Percentiles rank a stretch among this genome's conserved stretches.
These are phyloP conservation scores for Zosterops borbonicus DNA, from an alignment of 2,113 vertebrate species.

Conservation along the genomic window DNA sequence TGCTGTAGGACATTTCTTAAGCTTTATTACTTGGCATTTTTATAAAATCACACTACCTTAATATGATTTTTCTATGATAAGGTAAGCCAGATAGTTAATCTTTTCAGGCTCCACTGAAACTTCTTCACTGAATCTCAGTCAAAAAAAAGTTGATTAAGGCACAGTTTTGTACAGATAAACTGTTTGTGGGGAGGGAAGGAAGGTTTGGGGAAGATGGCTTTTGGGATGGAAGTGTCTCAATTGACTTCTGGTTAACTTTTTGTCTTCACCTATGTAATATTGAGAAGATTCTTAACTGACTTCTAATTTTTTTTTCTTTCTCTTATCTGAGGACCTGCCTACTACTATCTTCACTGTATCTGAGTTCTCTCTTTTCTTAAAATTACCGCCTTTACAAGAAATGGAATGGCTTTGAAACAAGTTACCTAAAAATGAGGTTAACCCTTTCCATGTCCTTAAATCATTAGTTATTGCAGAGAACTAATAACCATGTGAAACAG, in stretches of 20 bases:
- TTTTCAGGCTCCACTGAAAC: not conserved
- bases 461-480: not conserved
- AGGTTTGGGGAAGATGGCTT: not conserved
- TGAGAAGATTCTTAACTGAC: not conserved
- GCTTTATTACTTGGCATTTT: not conserved
- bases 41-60: not conserved
- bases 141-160: not conserved
- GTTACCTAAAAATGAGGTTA: not conserved
- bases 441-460: rapidly evolving
- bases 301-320: not conserved
- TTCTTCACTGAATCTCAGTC: not conserved
- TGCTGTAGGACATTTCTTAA: not conserved
- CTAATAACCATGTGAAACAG: not conserved
- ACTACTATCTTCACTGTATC: not conserved
- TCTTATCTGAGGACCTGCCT: not conserved
- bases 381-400: not conserved
- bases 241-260: not conserved
- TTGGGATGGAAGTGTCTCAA: not conserved
- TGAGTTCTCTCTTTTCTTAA: not conserved
- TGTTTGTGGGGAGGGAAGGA: not conserved
- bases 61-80: not conserved
- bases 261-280: not conserved
- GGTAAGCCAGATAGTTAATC: not conserved
- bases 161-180: not conserved
- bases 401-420: not conserved